Evolutionary conservation across 2,888 invertebrate genomes (phyloP), one percentile per base, ranked within the genome.

Genomic region (Acanthopleura granulata): DNA sequence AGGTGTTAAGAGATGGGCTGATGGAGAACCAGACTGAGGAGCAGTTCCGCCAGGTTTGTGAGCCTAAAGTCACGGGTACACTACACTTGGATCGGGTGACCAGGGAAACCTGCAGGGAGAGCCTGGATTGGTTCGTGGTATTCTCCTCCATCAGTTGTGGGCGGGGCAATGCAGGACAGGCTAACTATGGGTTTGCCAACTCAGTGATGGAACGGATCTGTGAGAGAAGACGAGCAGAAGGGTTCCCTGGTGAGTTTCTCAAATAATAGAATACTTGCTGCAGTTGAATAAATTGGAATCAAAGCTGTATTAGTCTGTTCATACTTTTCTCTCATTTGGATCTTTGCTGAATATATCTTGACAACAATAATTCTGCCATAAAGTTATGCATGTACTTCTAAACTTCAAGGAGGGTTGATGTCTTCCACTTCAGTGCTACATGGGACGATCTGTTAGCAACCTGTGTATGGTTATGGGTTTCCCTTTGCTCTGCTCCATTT

Each of bases 71-170:
- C 9, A 83, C 92, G n/a, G 96, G 95, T 22, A 97, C 97, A 0
- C 93, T 94, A 83, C 93, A 94, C 85, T 91, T 99, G 84, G 99
- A 99, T 90, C 90, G 89, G 30, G 94, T 94, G 15, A 95, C 96
- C 0, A 94, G 98, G 76, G 92, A 93, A 82, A 88, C 94, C 76
- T 96, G 96, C 83, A 94, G 95, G 0, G 93, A 94, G 22, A 80
- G 82, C 91, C 88, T 91, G 82, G 97, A 98, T 87, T 95, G 97
- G 92, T 99, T 99, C 90, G 97, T 99, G 73, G 95, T 94, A 77
- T 99, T 98, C 93, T 99, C 99, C 61, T 97, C 97, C 66, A 95
- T 99, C 76, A 96, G 97, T 57, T 97, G 98, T 91, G 99, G 99
- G 18, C 94, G 98, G 83, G 99, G 99, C 78, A 98, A 99, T 92